phyloP scores from a whole-genome alignment of 1,140 invertebrate species.

The Paraescarpia echinospica region DNA sequence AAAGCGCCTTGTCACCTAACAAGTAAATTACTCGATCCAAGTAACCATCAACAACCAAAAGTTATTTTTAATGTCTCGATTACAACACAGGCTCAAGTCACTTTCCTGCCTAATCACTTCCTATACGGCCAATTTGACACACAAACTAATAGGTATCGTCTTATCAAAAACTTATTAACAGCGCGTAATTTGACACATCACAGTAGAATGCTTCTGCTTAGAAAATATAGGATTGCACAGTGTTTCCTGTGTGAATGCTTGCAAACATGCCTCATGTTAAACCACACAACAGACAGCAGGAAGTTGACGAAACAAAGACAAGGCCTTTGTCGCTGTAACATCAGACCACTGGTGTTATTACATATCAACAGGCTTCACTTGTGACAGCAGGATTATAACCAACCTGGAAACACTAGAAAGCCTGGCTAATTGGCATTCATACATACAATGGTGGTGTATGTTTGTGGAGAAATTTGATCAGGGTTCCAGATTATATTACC shows the following conservation, averaged over 20 bases:
- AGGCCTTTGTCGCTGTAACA: neutral
- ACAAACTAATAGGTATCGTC: neutral
- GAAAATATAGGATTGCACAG: neutral
- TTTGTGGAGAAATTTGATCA: neutral
- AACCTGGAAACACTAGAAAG: neutral
- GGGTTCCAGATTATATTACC: neutral
- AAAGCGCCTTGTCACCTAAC: neutral
- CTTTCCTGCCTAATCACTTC: neutral
- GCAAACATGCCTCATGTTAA: neutral
- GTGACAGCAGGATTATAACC: neutral
- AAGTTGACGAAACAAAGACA: neutral
- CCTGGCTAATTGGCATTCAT: neutral
- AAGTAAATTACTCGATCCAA: neutral
- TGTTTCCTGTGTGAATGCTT: neutral
- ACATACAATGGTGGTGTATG: neutral
- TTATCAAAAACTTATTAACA: neutral
- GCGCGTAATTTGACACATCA: neutral
- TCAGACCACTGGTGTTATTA: neutral
- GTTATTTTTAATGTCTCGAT: neutral
- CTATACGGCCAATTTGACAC: neutral
- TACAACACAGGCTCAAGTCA: neutral
- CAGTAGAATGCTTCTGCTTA: neutral
- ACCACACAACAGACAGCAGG: neutral
- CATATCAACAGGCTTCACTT: neutral
- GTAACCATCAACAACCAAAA: neutral